Base-by-base conservation (phyloP, 2,113 vertebrate species). In the Ammodytes marinus region DNA sequence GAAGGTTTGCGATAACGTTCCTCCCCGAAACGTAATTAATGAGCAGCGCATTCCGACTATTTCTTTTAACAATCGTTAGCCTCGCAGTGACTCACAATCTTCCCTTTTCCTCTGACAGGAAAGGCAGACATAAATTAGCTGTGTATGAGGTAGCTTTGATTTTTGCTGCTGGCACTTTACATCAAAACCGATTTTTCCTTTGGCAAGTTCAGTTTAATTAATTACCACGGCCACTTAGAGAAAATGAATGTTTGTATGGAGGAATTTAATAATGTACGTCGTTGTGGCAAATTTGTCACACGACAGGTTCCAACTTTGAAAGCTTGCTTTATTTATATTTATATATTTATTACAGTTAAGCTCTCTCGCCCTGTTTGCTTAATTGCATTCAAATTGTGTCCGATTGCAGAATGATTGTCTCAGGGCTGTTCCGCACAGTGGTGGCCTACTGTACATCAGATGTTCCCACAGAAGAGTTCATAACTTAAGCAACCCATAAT, bases 171-270 rank as follows among this genome's bases (percentile, higher is more conserved):
- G 67, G 47, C 53, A 53, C 70, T 69, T 83, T 64, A 73, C 64
- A 67, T 53, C 71, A 72, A 77, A 75, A 27, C 27, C 53, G 49
- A 55, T 14, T 68, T 63, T 74, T 82, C 17, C 52, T 19, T 74
- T 78, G 50, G 71, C 61, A 68, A 65, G 60, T 68, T 85, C 66
- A 69, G 19, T 82, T 77, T 60, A 77, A 86, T 88, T 82, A 74
- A 82, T 88, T 77, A 55, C 15, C 37, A 27, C 3, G 19, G 9
- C 65, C 83, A 80, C 72, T 92, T 73, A 59, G 40, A 79, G 49
- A 75, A 79, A 86, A 88, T 83, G 3, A 82, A 74, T 63, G 57
- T 72, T 49, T 47, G 45, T 72, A 49, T 47, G 45, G 45, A 81
- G 70, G 86, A 27, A 27, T 27, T 81, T 81, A 61, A 80, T 43